Percentiles rank a stretch among this genome's conserved stretches.
phyloP scores from a whole-genome alignment of 1,140 invertebrate species.

The Cherax destructor region DNA sequence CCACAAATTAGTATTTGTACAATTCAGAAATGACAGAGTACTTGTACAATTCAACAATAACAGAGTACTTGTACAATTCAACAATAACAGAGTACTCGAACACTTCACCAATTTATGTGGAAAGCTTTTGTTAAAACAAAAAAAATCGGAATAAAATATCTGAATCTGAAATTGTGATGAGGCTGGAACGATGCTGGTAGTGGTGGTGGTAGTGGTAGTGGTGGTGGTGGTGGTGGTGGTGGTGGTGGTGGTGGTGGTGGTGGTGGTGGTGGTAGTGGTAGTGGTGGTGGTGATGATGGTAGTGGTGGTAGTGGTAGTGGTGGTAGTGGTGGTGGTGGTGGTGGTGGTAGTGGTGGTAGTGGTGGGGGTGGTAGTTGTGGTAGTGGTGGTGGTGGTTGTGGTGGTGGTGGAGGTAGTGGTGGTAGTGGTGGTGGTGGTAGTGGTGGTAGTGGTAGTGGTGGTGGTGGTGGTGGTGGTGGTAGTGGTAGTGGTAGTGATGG shows the following conservation, averaged over 20 bases:
- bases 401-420: background rate
- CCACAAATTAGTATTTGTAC: too few species aligned
- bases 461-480: background rate
- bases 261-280: background rate
- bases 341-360: background rate
- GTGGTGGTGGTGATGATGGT: background rate
- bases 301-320: background rate
- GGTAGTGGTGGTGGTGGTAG: background rate
- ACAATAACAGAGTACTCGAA: background rate
- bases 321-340: background rate
- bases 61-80: too few species aligned
- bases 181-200: background rate
- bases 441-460: background rate
- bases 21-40: too few species aligned
- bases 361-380: too few species aligned
- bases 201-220: background rate
- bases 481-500: background rate
- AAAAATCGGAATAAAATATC: background rate
- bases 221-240: background rate
- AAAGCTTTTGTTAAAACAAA: background rate
- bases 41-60: too few species aligned
- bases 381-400: too few species aligned
- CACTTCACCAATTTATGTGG: background rate
- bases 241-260: background rate
- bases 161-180: background rate